phyloP scores from a whole-genome alignment of 2,113 vertebrate species.

The Fulmarus glacialis region DNA sequence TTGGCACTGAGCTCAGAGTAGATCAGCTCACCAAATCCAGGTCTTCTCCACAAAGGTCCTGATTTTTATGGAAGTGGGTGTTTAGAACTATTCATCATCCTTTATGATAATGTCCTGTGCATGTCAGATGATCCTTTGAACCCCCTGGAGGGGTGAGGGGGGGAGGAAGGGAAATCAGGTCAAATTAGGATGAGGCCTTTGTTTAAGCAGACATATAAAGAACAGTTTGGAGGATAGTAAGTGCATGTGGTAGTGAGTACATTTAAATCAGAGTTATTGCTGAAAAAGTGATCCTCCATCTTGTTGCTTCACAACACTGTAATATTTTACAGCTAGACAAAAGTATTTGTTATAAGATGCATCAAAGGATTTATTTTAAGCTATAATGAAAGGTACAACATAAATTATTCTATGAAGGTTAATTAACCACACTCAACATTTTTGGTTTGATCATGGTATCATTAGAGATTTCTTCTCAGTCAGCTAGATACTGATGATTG shows the following conservation, averaged over 20 bases:
- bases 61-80: background rate
- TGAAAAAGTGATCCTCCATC: background rate
- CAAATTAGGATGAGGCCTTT: background rate
- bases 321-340: background rate
- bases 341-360: background rate
- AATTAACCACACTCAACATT: background rate
- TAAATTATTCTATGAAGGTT: background rate
- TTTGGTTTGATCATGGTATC: background rate
- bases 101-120: background rate
- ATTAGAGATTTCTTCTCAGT: background rate
- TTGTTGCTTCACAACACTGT: background rate
- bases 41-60: background rate
- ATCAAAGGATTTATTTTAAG: background rate
- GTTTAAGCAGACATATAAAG: background rate
- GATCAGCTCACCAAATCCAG: background rate
- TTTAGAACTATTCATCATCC: background rate
- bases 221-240: background rate
- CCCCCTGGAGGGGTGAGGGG: fast-evolving
- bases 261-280: background rate
- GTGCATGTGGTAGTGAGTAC: background rate
- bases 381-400: background rate
- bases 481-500: background rate
- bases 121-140: background rate
- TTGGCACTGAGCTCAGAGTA: background rate
- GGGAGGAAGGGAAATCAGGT: background rate